A percentile compares a stretch with the other conserved stretches of the same genome.
phyloP scores from a whole-genome alignment of 2,113 vertebrate genomes.

The Xenopus borealis region DNA sequence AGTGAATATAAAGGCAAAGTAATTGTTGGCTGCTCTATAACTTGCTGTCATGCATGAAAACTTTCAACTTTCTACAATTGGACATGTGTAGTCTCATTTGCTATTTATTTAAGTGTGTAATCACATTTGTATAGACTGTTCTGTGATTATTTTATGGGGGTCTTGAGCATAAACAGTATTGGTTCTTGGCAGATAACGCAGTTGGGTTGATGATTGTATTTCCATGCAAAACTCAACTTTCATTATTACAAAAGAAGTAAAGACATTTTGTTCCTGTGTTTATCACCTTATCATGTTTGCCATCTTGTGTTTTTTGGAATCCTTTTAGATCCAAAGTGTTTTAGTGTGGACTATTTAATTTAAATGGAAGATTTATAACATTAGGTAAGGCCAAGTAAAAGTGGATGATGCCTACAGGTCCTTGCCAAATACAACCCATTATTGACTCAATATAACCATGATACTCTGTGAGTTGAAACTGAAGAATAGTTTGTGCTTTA shows the following conservation, averaged over 20 bases:
- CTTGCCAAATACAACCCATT: conserved; percentile 28
- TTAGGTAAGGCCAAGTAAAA: conserved; percentile 19
- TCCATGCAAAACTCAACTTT: background rate
- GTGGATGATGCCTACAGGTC: conserved; percentile 12
- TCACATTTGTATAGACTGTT: background rate
- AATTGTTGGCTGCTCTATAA: background rate
- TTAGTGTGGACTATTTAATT: conserved; percentile 15
- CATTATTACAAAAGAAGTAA: background rate
- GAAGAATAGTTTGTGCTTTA: no score
- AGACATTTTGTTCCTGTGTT: conserved; percentile 16
- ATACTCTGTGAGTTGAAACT: no score
- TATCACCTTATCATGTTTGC: conserved; percentile 11
- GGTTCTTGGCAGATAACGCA: background rate
- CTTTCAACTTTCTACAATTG: background rate
- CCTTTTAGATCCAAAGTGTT: conserved; percentile 18
- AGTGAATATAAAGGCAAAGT: background rate
- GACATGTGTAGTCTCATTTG: conserved; percentile 3
- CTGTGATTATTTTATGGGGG: conserved; percentile 3
- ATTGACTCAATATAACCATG: background rate
- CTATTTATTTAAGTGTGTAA: no score
- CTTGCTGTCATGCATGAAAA: conserved; percentile 2
- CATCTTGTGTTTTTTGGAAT: conserved; percentile 39
- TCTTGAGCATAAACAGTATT: background rate
- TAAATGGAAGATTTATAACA: conserved; percentile 31
- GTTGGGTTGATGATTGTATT: background rate